phyloP scores from a whole-genome alignment of 1,140 invertebrate species.

The Asbolus verrucosus region DNA sequence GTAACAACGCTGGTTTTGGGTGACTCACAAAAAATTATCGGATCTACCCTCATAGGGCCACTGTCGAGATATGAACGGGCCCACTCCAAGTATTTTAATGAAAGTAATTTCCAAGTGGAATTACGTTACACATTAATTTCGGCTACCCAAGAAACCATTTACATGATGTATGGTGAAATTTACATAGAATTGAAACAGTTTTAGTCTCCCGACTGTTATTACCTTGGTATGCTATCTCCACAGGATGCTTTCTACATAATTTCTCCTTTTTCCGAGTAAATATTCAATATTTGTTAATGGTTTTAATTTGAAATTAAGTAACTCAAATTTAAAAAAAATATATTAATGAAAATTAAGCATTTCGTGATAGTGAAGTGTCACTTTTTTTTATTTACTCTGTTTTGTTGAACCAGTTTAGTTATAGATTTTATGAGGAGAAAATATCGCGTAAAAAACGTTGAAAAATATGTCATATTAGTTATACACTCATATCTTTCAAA shows the following conservation, averaged over 20 bases:
- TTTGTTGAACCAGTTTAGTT: too few species aligned
- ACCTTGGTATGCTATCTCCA: not conserved
- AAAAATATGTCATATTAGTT: too few species aligned
- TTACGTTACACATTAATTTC: constrained; percentile 11
- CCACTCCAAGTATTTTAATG: constrained; percentile 9
- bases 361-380: too few species aligned
- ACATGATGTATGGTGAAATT: constrained; percentile 29
- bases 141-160: constrained; percentile 29
- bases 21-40: not conserved
- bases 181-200: constrained; percentile 33
- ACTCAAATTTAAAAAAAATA: not conserved
- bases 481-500: too few species aligned
- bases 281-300: constrained; percentile 20
- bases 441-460: too few species aligned
- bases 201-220: constrained; percentile 18
- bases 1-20: too few species aligned
- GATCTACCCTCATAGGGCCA: too few species aligned
- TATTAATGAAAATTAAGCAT: too few species aligned
- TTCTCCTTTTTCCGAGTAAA: constrained; percentile 20
- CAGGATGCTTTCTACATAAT: constrained; percentile 25
- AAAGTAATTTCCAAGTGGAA: constrained; percentile 21
- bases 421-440: too few species aligned
- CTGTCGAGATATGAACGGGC: not conserved
- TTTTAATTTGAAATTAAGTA: not conserved
- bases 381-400: too few species aligned